Base-by-base conservation (phyloP, 2,888 invertebrate genomes). In the Parnassius smintheus region DNA sequence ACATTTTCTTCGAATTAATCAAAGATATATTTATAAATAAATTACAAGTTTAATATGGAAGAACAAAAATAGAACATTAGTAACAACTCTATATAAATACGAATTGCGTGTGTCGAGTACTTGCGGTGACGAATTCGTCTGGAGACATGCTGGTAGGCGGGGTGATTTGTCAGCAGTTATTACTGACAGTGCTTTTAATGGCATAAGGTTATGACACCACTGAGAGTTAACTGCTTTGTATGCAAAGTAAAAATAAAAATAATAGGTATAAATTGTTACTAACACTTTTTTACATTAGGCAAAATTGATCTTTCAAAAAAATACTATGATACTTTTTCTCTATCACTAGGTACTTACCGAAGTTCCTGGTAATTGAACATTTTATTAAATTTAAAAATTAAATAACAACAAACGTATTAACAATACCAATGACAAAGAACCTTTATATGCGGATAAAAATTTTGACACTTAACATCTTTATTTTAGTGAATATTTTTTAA, bases 71-170 rank as follows among this genome's bases (percentile, higher is more conserved):
- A 64, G 25, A 9, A 22, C 46, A 63, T 63, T 58, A 52, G 51
- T 41, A 56, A 64, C 49, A 48, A 9, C 3, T 49, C 2, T 35
- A 35, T 4, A 7, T 35, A 35, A 35, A 35, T 35, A 35, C 35
- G 25, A 50, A 10, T n/a, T 7, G 22, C 1, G 0, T 18, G 18
- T 18, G 18, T 18, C 18, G 18, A 51, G 45, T 22, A 59, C 18
- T 2, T 13, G 46, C 50, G 44, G 52, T 64, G 59, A 64, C 56
- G 64, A 64, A 64, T 63, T 51, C 41, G 59, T 62, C 57, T 35
- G 41, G 48, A 56, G 11, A 45, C 22, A 13, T 46, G 18, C 9
- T 35, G 9, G 35, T 50, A 56, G 56, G 42, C 59, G 59, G 52
- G 12, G 46, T 46, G 59, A 51, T 41, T 12, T 52, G 63, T 45